A percentile compares a stretch with the other conserved stretches of the same genome.
These are phyloP conservation scores for Meganola albula DNA, from an alignment of 2,888 invertebrate genomes.

Conservation along the genomic window DNA sequence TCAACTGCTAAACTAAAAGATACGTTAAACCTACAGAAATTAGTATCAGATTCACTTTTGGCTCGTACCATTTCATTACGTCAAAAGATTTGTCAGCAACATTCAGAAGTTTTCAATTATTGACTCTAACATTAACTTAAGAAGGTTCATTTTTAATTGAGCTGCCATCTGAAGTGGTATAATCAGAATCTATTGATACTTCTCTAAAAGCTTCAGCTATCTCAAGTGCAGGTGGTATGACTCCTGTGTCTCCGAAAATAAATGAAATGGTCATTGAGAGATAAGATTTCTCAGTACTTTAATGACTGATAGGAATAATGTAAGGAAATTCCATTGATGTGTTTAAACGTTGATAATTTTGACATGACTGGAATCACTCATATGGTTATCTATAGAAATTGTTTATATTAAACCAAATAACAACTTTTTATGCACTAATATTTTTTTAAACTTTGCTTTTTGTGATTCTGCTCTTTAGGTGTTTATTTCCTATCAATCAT, in stretches of 20 bases:
- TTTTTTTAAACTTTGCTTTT: no score
- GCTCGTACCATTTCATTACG: constrained; percentile 34
- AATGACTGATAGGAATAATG: constrained; percentile 34
- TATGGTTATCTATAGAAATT: no score
- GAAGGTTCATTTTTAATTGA: constrained; percentile 33
- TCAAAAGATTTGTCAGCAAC: constrained; percentile 55
- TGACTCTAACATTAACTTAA: constrained; percentile 1
- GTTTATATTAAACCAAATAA: no score
- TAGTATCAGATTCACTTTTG: constrained; percentile 32
- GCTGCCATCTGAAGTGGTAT: constrained; percentile 49
- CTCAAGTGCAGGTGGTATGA: constrained; percentile 73
- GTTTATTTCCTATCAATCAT: no score
- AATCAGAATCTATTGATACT: constrained; percentile 59
- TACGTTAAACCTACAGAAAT: constrained; percentile 23
- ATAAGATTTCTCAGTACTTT: constrained; percentile 52
- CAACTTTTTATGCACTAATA: no score
- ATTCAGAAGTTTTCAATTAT: constrained; percentile 19
- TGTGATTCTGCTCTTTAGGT: no score
- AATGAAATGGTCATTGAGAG: constrained; percentile 68
- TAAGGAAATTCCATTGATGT: constrained; percentile 31
- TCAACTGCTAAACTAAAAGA: constrained; percentile 21
- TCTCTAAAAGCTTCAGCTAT: constrained; percentile 65
- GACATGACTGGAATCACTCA: no score
- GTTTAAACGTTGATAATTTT: constrained; percentile 12
- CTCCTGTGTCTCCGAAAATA: constrained; percentile 73